Base-by-base conservation (phyloP, 2,797 vertebrate species). In the Enteromius treurensis region DNA sequence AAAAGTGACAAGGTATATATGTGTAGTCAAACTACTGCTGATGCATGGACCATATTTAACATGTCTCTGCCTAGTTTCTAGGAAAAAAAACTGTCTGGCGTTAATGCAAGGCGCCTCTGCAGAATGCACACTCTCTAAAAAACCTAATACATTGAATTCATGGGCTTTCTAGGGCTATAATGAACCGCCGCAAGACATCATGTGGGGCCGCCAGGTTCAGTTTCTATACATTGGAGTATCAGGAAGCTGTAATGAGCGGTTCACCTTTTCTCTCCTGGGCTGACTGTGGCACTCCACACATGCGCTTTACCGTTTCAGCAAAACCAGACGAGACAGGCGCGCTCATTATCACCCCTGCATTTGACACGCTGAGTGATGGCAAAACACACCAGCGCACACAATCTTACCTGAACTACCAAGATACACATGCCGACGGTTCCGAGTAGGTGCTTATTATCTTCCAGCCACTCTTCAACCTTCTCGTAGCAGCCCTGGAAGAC, bases 391-490 rank as follows among this genome's bases (percentile, higher is more conserved):
- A 42, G 55, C 53, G 11, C 40, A 29, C 67, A 83, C 74, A 70
- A 84, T 68, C 91, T 89, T 93, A 99, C 98, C 98, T 99, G 97
- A 90, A 98, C 96, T 64, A 98, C 96, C 88, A 99, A 93, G 89
- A 99, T 90, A 88, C 97, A 97, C 97, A 99, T 97, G 86, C 95
- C 98, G 70, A 96, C 94, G 0, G 96, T 97, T 87, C 97, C 97
- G 1, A 99, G 95, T 86, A 99, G 93, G 17, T 97, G 96, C 88
- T 98, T 99, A 86, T 98, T 98, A 79, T 98, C 96, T 80, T 97
- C 96, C 76, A 99, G 95, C 97, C 97, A 99, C 84, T 93, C 95
- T 90, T 97, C 97, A 88, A 99, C 95, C 90, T 96, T 97, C 86
- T 97, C 96, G 0, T 97, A 99, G 93, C 98, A 99, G 34, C 98